These are phyloP conservation scores for Oreochromis spilurus DNA, from an alignment of 2,113 vertebrate species.

Conservation along the genomic window DNA sequence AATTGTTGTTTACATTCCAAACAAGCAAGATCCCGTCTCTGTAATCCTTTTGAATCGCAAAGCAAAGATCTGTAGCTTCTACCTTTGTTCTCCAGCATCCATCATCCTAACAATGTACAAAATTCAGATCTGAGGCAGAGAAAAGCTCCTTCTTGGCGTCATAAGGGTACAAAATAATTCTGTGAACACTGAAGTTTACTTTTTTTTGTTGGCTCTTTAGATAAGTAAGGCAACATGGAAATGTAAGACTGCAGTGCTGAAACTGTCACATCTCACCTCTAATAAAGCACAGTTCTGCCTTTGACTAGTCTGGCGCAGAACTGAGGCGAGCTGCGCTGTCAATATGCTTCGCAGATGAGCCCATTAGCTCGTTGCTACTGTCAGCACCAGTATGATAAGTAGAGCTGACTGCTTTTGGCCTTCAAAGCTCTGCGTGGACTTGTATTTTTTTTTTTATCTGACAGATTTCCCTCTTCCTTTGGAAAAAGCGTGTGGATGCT, in stretches of 20 bases:
- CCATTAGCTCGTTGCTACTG: conserved; percentile 56
- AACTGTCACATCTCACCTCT: conserved; percentile 50
- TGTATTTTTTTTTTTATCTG: conserved; percentile 29
- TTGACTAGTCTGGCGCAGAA: conserved; percentile 33
- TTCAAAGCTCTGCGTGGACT: conserved; percentile 43
- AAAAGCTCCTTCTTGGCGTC: not conserved
- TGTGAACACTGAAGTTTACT: conserved; percentile 16
- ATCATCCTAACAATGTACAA: not conserved
- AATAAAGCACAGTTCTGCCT: conserved; percentile 48
- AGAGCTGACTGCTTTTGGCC: conserved; percentile 38
- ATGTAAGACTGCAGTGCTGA: not conserved
- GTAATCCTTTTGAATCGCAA: not conserved
- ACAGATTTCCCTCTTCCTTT: conserved; percentile 50
- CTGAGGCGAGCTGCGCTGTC: conserved; percentile 36
- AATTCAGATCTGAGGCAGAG: conserved; percentile 22
- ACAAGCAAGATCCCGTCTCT: not conserved
- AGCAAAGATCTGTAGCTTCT: not conserved
- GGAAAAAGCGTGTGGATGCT: not conserved
- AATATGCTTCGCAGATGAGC: conserved; percentile 52
- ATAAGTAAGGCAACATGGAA: conserved; percentile 12
- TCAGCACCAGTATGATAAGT: conserved; percentile 50
- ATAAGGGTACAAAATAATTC: conserved; percentile 8
- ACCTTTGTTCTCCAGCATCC: not conserved
- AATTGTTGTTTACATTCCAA: conserved; percentile 33
- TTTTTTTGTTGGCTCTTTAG: conserved; percentile 6